A percentile compares a stretch with the other conserved stretches of the same genome.
Evolutionary conservation across 2,888 invertebrate species (phyloP).

Genomic region (Sicus ferrugineus): DNA sequence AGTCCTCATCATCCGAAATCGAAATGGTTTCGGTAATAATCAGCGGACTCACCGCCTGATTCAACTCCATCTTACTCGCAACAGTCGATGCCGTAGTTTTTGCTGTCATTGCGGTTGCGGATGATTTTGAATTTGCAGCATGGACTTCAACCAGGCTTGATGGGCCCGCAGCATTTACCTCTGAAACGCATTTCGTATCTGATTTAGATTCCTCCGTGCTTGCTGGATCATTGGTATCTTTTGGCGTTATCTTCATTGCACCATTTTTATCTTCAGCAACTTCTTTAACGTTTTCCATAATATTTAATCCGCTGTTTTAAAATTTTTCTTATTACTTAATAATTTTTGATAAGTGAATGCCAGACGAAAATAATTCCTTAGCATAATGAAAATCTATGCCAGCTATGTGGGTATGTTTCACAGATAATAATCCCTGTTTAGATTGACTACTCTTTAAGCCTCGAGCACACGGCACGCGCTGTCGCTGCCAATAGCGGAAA

Average conservation of each 20-base stretch:
- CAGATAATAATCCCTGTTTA: neutral
- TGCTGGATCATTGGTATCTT: neutral
- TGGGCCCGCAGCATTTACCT: too few relatives aligned
- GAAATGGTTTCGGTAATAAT: conserved; percentile 31
- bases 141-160: neutral
- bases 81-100: neutral
- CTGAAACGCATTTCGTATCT: conserved; percentile 29
- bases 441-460: too few relatives aligned
- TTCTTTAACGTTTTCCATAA: conserved; percentile 21
- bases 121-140: conserved; percentile 30
- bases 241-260: conserved; percentile 27
- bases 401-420: neutral
- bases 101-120: neutral
- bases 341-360: too few relatives aligned
- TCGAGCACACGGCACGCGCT: too few relatives aligned
- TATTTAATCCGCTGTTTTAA: conserved; percentile 1
- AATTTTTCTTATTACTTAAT: neutral
- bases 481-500: too few relatives aligned
- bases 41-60: neutral
- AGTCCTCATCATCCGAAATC: conserved; percentile 41
- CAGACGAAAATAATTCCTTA: too few relatives aligned
- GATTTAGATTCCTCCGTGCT: conserved; percentile 24
- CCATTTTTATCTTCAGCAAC: conserved; percentile 10
- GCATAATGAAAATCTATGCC: too few relatives aligned
- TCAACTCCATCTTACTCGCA: conserved; percentile 16